A percentile compares a stretch with the other conserved stretches of the same genome.
These are phyloP conservation scores for Ceratosolen solmsi DNA, from an alignment of 1,140 invertebrate species.

Conservation along the genomic window DNA sequence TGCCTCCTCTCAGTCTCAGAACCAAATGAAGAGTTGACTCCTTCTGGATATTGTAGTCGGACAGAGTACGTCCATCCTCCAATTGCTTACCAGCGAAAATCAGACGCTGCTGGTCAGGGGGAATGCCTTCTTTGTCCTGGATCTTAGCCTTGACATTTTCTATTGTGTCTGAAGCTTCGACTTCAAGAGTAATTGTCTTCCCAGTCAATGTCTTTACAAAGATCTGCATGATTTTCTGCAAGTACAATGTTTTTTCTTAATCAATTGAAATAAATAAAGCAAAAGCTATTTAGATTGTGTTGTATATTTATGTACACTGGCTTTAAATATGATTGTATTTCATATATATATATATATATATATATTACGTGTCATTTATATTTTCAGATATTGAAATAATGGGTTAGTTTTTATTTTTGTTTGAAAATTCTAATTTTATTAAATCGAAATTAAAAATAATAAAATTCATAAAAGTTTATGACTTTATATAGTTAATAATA, in stretches of 20 bases:
- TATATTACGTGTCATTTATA: no score
- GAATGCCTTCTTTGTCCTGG: constrained; percentile 80
- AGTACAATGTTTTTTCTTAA: background rate
- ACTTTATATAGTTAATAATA: no score
- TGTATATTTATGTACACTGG: no score
- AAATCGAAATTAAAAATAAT: no score
- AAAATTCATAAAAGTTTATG: no score
- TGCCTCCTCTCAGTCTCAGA: constrained; percentile 79
- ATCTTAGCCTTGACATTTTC: constrained; percentile 84
- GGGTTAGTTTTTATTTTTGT: no score
- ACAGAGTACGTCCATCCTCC: constrained; percentile 82
- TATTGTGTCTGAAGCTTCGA: constrained; percentile 81
- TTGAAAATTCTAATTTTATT: no score
- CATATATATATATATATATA: no score
- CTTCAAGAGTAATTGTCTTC: constrained; percentile 82
- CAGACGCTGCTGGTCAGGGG: constrained; percentile 78
- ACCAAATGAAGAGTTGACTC: constrained; percentile 80
- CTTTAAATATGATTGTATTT: no score
- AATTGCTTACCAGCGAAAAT: constrained; percentile 83
- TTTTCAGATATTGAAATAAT: no score
- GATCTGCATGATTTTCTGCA: constrained; percentile 75
- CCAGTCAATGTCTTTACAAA: constrained; percentile 82
- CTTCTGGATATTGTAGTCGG: constrained; percentile 81
- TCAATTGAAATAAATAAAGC: no score
- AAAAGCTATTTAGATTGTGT: no score